Evolutionary conservation across 2,113 vertebrate species (phyloP), one percentile per base, ranked within the genome.

Genomic region (Trematomus loennbergii): DNA sequence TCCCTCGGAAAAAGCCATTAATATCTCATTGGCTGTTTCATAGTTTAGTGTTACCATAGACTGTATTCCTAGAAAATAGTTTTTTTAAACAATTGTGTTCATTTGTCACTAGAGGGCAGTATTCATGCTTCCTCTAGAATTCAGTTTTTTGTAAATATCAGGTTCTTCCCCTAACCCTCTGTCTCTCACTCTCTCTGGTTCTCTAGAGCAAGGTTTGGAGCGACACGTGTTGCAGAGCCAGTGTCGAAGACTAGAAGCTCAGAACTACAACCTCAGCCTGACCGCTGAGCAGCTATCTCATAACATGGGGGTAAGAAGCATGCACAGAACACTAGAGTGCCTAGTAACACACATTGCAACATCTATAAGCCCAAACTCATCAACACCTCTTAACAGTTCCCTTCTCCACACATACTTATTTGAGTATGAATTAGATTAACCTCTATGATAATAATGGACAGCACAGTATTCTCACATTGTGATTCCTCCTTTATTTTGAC

Each of bases 201-300:
- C 36, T 58, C 1, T 91, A 99, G 98, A 99, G 95, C 97, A 98
- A 96, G 96, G 93, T 88, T 94, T 99, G 90, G 98, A 99, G 90
- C 96, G 97, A 75, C 98, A 99, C 74, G 97, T 99, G 89, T 92
- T 99, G 69, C 97, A 98, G 94, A 97, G 81, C 2, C 98, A 99
- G 91, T 99, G 97, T 95, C 93, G 97, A 84, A 93, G 97, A 91
- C 95, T 99, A 91, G 98, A 99, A 94, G 96, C 97, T 20, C 97
- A 98, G 94, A 97, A 98, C 93, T 98, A 98, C 93, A 99, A 96
- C 92, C 97, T 99, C 92, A 98, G 96, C 83, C 94, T 98, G 89
- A 96, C 97, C 0, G 97, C 97, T 0, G 97, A 99, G 91, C 98
- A 97, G 95, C 96, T 99, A 64, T 99, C 98, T 9, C 98, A 97